A percentile compares a stretch with the other conserved stretches of the same genome.
Conservation (phyloP, 53 echinoderm and acorn worm species). For the Paracentrotus lividus region DNA sequence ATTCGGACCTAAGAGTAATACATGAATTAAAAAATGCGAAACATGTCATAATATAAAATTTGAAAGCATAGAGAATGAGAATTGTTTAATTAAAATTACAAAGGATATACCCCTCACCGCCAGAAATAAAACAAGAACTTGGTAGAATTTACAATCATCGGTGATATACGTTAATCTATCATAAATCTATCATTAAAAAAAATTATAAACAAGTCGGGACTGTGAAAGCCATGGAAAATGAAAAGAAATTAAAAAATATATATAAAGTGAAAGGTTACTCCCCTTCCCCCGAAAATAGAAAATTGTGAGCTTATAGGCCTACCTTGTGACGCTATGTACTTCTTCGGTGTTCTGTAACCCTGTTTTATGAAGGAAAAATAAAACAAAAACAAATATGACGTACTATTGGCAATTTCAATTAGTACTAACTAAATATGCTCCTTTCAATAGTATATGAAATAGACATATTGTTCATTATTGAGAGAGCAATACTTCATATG, state of each 20-base stretch:
- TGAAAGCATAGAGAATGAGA: background rate
- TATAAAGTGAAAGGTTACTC: too few relatives aligned
- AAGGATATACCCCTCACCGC: too few relatives aligned
- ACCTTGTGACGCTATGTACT: constrained; percentile 48
- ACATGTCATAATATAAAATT: background rate
- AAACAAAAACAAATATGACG: background rate
- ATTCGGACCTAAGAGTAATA: constrained; percentile 30
- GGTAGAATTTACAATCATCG: too few relatives aligned
- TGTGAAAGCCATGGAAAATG: background rate
- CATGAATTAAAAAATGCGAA: background rate
- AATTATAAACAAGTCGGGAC: too few relatives aligned
- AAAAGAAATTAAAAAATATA: background rate
- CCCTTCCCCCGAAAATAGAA: too few relatives aligned
- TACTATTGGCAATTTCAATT: background rate
- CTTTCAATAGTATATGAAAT: background rate
- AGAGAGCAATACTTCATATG: background rate
- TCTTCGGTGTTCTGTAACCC: constrained; percentile 7
- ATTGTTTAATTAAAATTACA: too few relatives aligned
- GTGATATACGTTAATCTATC: too few relatives aligned
- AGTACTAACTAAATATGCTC: too few relatives aligned
- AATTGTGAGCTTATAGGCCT: too few relatives aligned
- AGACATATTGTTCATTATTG: too few relatives aligned
- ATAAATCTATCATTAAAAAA: too few relatives aligned
- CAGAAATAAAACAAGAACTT: too few relatives aligned
- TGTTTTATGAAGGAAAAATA: background rate